phyloP scores from a whole-genome alignment of 1,140 invertebrate genomes.

The Forficula auricularia region DNA sequence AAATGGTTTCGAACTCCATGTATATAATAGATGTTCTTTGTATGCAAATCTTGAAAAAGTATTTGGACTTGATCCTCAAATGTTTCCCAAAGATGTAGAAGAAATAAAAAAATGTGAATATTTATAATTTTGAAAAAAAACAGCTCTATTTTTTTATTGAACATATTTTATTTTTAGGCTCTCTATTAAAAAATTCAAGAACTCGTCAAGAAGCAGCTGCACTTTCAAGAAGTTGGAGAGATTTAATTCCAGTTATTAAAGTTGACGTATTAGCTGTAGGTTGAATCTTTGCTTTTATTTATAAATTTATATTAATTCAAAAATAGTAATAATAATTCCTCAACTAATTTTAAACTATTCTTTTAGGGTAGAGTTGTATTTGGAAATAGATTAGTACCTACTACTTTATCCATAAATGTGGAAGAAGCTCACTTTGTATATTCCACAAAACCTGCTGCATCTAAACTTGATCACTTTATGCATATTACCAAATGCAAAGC shows the following conservation, averaged over 20 bases:
- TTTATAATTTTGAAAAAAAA: too few species aligned
- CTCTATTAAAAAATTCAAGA: constrained; percentile 20
- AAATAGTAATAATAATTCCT: not conserved
- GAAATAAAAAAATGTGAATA: constrained; percentile 31
- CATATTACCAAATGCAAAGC: constrained; percentile 87
- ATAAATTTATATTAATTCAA: too few species aligned
- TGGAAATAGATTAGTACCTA: constrained; percentile 89
- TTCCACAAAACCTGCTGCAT: constrained; percentile 86
- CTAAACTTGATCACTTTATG: constrained; percentile 85
- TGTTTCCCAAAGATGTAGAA: constrained; percentile 43
- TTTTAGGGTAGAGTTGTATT: constrained; percentile 75
- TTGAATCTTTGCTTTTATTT: constrained; percentile 12
- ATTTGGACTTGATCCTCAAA: constrained; percentile 66
- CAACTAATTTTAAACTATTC: too few species aligned
- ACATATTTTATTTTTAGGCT: too few species aligned
- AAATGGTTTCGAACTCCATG: constrained; percentile 90
- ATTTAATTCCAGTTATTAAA: constrained; percentile 93
- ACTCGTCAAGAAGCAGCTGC: constrained; percentile 27
- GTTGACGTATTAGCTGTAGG: constrained; percentile 70
- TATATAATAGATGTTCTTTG: constrained; percentile 81
- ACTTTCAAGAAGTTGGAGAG: constrained; percentile 70
- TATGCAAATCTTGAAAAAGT: constrained; percentile 77
- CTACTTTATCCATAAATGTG: constrained; percentile 77
- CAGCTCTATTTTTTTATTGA: not conserved
- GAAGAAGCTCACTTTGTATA: constrained; percentile 91